Base-by-base conservation (phyloP, 2,797 vertebrate genomes). In the Glossophaga mutica region DNA sequence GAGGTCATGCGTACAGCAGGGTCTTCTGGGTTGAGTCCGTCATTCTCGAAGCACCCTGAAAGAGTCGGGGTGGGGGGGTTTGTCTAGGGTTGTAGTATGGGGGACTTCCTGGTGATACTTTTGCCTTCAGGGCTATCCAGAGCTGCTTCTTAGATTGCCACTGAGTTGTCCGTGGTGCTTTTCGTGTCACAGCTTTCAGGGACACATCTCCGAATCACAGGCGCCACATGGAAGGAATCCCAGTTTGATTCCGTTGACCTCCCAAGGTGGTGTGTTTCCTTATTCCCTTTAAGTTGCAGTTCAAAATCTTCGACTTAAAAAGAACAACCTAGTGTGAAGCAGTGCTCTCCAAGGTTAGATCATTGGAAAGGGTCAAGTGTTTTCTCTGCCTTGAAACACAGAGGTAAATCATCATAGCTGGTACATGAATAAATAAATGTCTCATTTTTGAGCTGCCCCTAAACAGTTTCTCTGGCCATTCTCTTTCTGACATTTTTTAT, bases 281-380 rank as follows among this genome's bases (percentile, higher is more conserved):
- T 90, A 92, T 79, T 90, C 55, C 32, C 9, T 88, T 91, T 90
- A 96, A 82, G 37, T 83, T 93, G 39, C 29, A 32, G 62, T 95
- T 94, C 77, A 94, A 76, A 93, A 44, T 87, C 24, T 32, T 90
- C 88, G 44, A 57, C 67, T 34, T 15, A 59, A 74, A 73, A 39
- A 29, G 68, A 62, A 1, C 34, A 15, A 18, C 42, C 15, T 62
- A 42, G 24, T 32, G 24, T 76, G 62, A 84, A 37, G 22, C 37
- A 44, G 44, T 67, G 29, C 24, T 67, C n/a, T 76, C 37, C 79
- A 26, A 85, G 71, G 55, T 84, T 79, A 93, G 29, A 73, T 9
- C 52, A 6, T 29, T 87, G 50, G 21, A 46, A 68, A 71, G n/a
- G 18, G 59, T 48, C 26, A 16, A 4, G 48, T 89, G 46, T 81